Evolutionary conservation across 2,888 invertebrate species (phyloP).

Genomic region (Phaedon cochleariae): DNA sequence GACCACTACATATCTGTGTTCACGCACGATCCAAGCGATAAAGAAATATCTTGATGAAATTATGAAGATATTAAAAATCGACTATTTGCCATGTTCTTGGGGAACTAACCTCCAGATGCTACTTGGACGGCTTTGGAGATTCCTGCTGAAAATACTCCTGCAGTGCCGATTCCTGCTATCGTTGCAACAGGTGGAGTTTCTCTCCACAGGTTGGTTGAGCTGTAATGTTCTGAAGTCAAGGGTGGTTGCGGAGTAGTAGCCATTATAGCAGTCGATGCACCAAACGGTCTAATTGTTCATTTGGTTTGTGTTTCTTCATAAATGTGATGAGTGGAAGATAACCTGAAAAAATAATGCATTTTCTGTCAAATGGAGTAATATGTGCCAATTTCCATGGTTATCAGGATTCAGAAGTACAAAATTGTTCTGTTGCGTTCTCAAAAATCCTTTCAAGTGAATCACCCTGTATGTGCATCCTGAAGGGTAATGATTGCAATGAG

Average conservation of each 20-base stretch:
- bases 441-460: no score
- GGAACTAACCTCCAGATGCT: background rate
- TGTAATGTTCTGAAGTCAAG: slow-evolving; percentile 17
- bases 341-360: no score
- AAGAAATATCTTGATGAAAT: no score
- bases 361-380: no score
- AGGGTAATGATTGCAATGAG: no score
- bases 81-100: background rate
- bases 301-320: slow-evolving; percentile 43
- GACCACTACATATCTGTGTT: no score
- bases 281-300: slow-evolving; percentile 16
- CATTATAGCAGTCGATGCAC: slow-evolving; percentile 16
- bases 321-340: slow-evolving; percentile 11
- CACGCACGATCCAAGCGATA: no score
- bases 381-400: no score
- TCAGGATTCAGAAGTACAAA: no score
- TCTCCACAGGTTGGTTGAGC: slow-evolving; percentile 7
- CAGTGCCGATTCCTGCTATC: slow-evolving; percentile 9
- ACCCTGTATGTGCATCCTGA: no score
- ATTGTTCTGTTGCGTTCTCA: no score
- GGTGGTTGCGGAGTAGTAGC: slow-evolving; percentile 14
- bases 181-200: background rate
- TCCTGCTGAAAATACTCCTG: background rate
- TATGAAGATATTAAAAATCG: no score
- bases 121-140: background rate